Evolutionary conservation across 2,888 invertebrate genomes (phyloP).

Genomic region (Drosophila anomelani): DNA sequence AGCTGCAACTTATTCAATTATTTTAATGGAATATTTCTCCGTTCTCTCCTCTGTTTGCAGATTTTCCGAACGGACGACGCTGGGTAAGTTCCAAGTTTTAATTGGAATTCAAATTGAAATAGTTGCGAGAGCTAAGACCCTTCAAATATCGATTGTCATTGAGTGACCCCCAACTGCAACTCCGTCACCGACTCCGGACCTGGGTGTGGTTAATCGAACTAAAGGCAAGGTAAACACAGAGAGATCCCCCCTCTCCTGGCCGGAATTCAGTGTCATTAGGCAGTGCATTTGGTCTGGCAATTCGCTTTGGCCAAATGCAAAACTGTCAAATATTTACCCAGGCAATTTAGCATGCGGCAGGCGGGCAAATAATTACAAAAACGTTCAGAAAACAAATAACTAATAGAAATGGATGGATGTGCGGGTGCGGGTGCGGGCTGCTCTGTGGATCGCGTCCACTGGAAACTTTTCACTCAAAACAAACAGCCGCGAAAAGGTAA

Average conservation of each 20-base stretch:
- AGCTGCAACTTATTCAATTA: slow-evolving; percentile 78
- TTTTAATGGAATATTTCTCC: slow-evolving; percentile 71
- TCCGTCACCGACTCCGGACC: background rate
- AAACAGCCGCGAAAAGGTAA: slow-evolving; percentile 31
- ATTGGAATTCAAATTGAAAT: slow-evolving; percentile 59
- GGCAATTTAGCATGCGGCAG: slow-evolving; percentile 80
- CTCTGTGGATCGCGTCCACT: slow-evolving; percentile 4
- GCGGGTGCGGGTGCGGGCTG: slow-evolving; percentile 23
- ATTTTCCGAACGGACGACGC: slow-evolving; percentile 19
- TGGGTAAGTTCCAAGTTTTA: slow-evolving; percentile 54
- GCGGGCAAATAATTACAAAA: slow-evolving; percentile 79
- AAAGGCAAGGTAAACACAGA: slow-evolving; percentile 63
- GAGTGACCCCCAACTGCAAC: background rate
- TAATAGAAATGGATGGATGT: slow-evolving; percentile 70
- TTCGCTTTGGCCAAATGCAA: slow-evolving; percentile 68
- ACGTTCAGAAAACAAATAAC: slow-evolving; percentile 75
- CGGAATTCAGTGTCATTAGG: slow-evolving; percentile 59
- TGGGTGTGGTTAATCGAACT: slow-evolving; percentile 66
- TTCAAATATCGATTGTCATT: slow-evolving; percentile 14
- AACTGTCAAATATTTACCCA: slow-evolving; percentile 81
- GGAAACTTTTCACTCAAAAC: slow-evolving; percentile 35
- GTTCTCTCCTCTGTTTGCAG: slow-evolving; percentile 48
- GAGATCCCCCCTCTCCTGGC: slow-evolving; percentile 41
- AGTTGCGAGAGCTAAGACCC: slow-evolving; percentile 6
- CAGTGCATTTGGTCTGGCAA: slow-evolving; percentile 35